Conservation (phyloP, 1,140 invertebrate species). For the Pogonomyrmex barbatus region DNA sequence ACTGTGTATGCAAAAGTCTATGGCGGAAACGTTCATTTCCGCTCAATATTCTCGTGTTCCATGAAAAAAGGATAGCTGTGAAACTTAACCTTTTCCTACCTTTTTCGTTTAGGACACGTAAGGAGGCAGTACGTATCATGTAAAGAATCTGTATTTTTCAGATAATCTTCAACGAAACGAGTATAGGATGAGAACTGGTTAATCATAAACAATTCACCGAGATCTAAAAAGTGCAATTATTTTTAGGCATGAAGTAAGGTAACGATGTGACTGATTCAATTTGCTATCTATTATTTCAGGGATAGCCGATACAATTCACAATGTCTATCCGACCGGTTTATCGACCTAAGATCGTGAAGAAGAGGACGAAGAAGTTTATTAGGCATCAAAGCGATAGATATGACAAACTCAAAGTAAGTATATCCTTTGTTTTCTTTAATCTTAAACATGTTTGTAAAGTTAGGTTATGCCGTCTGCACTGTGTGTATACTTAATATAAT, state of each 20-base stretch:
- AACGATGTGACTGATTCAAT: background rate
- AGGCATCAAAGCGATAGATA: slow-evolving; percentile 99
- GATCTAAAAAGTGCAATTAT: slow-evolving; percentile 16
- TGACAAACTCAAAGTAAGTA: slow-evolving; percentile 95
- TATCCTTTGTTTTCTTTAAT: background rate
- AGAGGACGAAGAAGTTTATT: slow-evolving; percentile 98
- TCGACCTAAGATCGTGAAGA: slow-evolving; percentile 96
- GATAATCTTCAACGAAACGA: background rate
- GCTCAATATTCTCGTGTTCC: background rate
- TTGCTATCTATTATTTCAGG: slow-evolving; percentile 71
- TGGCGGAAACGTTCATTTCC: background rate
- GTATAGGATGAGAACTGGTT: background rate
- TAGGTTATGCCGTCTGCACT: slow-evolving; percentile 1
- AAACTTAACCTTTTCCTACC: background rate
- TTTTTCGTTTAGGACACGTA: slow-evolving; percentile 4
- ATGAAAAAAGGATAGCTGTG: background rate
- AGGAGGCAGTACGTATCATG: slow-evolving; percentile 24
- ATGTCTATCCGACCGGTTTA: slow-evolving; percentile 96
- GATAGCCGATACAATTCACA: slow-evolving; percentile 63
- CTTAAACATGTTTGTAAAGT: background rate
- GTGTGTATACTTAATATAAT: background rate
- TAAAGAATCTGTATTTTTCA: slow-evolving; percentile 23
- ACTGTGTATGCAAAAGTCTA: too few species aligned
- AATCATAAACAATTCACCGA: slow-evolving; percentile 8
- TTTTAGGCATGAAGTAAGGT: background rate